Base-by-base conservation (phyloP, 2,797 vertebrate genomes). In the Pelobates cultripes region DNA sequence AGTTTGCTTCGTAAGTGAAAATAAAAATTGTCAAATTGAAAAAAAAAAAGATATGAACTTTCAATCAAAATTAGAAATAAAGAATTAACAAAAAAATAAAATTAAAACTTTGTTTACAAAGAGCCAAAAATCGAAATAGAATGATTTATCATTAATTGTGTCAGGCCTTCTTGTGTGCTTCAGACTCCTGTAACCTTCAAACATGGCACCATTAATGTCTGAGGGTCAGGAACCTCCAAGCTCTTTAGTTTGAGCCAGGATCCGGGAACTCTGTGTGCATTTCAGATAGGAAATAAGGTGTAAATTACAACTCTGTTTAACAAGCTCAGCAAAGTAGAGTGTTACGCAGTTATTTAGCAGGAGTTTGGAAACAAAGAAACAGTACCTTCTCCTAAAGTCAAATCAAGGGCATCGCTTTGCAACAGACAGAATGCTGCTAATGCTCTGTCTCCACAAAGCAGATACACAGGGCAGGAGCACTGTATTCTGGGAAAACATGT, bases 241-340 rank as follows among this genome's bases (percentile, higher is more conserved):
- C 41, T 74, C 61, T n/a, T 4, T 72, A 51, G 7, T 67, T 61
- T 77, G 15, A 77, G 75, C 13, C 10, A 15, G 4, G 55, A 57
- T 57, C 14, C 14, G 13, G 9, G 64, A 68, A 61, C 53, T 51
- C 75, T 78, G 66, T n/a, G 72, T 42, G 43, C 44, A 60, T 83
- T 78, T 75, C 57, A 51, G 17, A 68, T 71, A 79, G 81, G 81
- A 83, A 75, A 17, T 43, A 15, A 64, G 81, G 81, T 83, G 81
- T 83, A 75, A 41, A 83, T 83, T 83, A 75, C 81, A 78, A 68
- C 12, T 44, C 44, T 40, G 43, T 74, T 79, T 79, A 7, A 64
- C 77, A 70, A 83, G 66, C 81, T 83, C 81, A 79, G 70, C 74
- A 82, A 44, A 82, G 66, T 51, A 68, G 12, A 63, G 57, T 71